Conservation (phyloP, 2,113 vertebrate genomes). For the Anguilla japonica region DNA sequence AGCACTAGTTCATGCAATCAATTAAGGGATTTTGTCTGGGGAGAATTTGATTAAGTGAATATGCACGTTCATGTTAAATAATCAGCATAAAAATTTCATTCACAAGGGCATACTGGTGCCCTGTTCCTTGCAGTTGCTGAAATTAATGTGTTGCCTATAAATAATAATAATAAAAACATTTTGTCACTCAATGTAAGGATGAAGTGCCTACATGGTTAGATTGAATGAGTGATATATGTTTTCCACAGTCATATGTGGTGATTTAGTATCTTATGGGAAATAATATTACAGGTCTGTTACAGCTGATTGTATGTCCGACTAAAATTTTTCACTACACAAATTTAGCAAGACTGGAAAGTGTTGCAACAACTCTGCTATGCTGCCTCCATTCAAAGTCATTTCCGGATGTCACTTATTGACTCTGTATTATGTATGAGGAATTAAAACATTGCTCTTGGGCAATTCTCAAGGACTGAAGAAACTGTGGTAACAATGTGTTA, state of each 20-base stretch:
- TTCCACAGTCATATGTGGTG: not conserved
- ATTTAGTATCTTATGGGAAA: not conserved
- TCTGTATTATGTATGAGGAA: not conserved
- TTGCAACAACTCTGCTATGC: conserved; percentile 10
- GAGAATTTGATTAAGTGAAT: not conserved
- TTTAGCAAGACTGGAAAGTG: not conserved
- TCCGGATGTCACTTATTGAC: not conserved
- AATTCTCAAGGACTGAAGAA: not conserved
- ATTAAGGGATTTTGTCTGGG: not conserved
- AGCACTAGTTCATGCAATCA: not conserved
- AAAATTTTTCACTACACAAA: not conserved
- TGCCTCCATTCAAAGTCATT: not conserved
- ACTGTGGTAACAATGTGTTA: conserved; percentile 15
- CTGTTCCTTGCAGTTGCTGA: not conserved
- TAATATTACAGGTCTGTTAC: not conserved
- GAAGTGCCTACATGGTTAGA: not conserved
- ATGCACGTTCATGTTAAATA: not conserved
- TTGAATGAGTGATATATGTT: conserved; percentile 4
- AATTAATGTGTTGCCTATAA: not conserved
- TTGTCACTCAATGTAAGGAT: not conserved
- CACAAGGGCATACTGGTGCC: not conserved
- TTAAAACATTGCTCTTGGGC: conserved; percentile 8
- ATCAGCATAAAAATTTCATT: not conserved
- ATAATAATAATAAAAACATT: not conserved
- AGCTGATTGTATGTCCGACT: not conserved